phyloP scores from a whole-genome alignment of 2,888 invertebrate genomes.

The Nomada fucata region DNA sequence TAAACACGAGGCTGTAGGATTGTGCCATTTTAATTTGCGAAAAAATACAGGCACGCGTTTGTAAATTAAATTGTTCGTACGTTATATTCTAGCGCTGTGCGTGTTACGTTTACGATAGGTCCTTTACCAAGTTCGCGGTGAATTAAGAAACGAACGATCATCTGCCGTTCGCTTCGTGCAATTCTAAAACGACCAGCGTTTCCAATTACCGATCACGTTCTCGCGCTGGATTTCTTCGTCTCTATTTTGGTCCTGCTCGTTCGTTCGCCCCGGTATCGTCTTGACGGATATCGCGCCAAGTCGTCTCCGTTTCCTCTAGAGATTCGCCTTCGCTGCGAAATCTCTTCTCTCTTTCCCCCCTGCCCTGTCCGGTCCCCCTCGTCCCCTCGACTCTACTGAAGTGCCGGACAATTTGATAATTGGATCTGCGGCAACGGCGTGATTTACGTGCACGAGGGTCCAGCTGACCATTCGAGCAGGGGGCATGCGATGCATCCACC shows the following conservation, averaged over 20 bases:
- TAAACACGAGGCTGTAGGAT: neutral
- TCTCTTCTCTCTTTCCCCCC: slow-evolving; percentile 52
- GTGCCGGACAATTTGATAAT: slow-evolving; percentile 83
- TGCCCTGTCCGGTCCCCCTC: slow-evolving; percentile 39
- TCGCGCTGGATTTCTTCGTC: neutral
- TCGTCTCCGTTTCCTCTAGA: neutral
- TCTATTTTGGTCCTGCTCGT: slow-evolving; percentile 7
- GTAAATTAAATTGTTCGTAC: too few relatives aligned
- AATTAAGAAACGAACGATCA: too few relatives aligned
- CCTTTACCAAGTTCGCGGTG: too few relatives aligned
- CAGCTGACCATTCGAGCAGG: slow-evolving; percentile 75
- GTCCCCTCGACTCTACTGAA: slow-evolving; percentile 67
- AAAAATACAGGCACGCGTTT: too few relatives aligned
- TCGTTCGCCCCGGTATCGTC: slow-evolving; percentile 8
- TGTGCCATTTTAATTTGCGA: neutral
- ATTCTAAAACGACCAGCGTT: neutral
- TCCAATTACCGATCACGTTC: neutral
- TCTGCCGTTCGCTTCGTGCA: neutral
- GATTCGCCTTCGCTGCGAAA: slow-evolving; percentile 24
- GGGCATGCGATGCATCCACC: slow-evolving; percentile 59
- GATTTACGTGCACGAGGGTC: slow-evolving; percentile 80
- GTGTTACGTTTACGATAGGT: too few relatives aligned
- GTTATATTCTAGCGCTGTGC: too few relatives aligned
- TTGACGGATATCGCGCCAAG: neutral
- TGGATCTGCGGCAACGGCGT: slow-evolving; percentile 80